These are phyloP conservation scores for Heterodera carotae DNA, from an alignment of 1,140 invertebrate species.

Conservation along the genomic window DNA sequence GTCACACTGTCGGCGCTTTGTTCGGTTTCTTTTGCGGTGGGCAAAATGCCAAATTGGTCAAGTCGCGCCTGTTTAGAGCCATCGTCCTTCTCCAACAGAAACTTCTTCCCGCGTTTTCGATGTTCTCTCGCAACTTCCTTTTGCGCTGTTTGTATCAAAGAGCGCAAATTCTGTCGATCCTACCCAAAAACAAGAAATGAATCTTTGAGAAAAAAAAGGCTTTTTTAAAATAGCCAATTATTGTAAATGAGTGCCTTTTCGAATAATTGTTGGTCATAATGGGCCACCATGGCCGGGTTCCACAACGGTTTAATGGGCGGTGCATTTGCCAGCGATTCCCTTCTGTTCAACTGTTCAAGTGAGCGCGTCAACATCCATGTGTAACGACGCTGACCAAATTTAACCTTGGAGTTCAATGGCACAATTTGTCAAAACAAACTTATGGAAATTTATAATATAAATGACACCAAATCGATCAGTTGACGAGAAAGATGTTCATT, in stretches of 20 bases:
- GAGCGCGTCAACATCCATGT: conserved; percentile 45
- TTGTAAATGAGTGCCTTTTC: conserved; percentile 39
- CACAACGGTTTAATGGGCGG: conserved; percentile 48
- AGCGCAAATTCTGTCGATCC: conserved; percentile 48
- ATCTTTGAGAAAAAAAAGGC: background rate
- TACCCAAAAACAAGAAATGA: background rate
- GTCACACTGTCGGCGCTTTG: conserved; percentile 1
- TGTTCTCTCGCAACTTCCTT: conserved; percentile 47
- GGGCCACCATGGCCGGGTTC: conserved; percentile 45
- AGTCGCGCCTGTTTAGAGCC: conserved; percentile 51
- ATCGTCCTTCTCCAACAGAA: conserved; percentile 23
- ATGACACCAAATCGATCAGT: conserved; percentile 46
- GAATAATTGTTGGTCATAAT: conserved; percentile 46
- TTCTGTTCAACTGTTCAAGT: conserved; percentile 20
- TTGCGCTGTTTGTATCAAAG: conserved; percentile 46
- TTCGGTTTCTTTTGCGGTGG: conserved; percentile 20
- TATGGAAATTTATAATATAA: no score
- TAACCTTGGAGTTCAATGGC: background rate
- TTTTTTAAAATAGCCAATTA: background rate
- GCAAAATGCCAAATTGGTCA: conserved; percentile 55
- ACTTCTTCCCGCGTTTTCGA: conserved; percentile 43
- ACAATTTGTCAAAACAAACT: no score
- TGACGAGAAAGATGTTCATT: conserved; percentile 54
- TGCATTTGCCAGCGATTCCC: conserved; percentile 32
- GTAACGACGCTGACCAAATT: conserved; percentile 49